Base-by-base conservation (phyloP, 2,888 invertebrate species). In the Melolontha melolontha region DNA sequence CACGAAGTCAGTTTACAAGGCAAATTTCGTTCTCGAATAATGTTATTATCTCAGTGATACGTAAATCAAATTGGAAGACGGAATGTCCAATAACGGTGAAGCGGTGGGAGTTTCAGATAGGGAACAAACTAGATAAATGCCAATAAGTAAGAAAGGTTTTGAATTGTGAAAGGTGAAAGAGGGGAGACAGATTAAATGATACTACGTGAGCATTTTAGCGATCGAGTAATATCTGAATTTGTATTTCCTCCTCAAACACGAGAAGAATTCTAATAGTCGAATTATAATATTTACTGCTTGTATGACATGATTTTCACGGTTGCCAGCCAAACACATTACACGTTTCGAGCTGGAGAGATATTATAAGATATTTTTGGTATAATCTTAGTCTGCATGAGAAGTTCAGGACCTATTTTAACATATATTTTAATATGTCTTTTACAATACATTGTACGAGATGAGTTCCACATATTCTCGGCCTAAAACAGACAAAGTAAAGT, bases 121-220 rank as follows among this genome's bases (percentile, higher is more conserved):
- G 64, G 52, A 52, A 64, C 42, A 64, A 54, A 64, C 52, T 64
- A 52, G 54, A 64, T 64, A 64, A 64, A 52, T 22, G 64, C 42
- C 42, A 64, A 52, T 52, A 47, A 44, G 42, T 59, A 64, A 41
- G 42, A 64, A 42, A 47, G 17, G 64, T 54, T 64, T 41, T 16
- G 54, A 64, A 64, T 52, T 52, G 64, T 52, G 64, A 64, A 64
- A 64, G 29, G 44, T 47, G 47, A 44, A 52, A 16, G 50, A 55
- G 47, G 34, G 64, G 50, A 64, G 68, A 50, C 68, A 68, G 68
- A 68, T 68, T 68, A 68, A 55, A 68, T 54, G 52, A 40, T 63
- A 40, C 39, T 22, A 64, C 68, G 68, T 68, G 68, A 64, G 47
- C 17, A 62, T 54, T 68, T 68, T 64, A 68, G 49, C 64, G 64